Evolutionary conservation across 2,888 invertebrate genomes (phyloP).

Genomic region (Meliscaeva auricollis): DNA sequence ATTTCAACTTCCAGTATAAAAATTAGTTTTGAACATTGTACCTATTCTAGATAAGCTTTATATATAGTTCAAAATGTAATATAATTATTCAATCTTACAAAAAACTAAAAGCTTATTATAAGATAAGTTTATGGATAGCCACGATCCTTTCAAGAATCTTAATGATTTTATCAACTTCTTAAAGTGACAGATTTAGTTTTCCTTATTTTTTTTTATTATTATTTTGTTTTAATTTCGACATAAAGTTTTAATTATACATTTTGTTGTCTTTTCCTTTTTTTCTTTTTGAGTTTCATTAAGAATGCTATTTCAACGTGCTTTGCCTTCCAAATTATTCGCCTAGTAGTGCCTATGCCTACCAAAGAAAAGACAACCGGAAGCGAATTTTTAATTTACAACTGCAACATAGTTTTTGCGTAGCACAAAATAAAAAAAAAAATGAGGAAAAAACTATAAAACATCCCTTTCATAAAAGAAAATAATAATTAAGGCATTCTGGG

Average conservation of each 20-base stretch:
- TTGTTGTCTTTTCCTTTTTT: no score
- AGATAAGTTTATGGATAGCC: no score
- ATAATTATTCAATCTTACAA: no score
- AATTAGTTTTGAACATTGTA: no score
- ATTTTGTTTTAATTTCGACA: background rate
- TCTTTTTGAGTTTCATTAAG: constrained; percentile 49
- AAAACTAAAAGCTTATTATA: no score
- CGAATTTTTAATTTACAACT: constrained; percentile 58
- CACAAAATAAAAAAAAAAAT: background rate
- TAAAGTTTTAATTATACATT: constrained; percentile 40
- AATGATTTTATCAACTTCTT: no score
- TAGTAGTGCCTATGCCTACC: background rate
- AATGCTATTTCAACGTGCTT: constrained; percentile 34
- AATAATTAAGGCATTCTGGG: constrained; percentile 50
- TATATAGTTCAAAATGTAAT: no score
- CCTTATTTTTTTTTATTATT: background rate
- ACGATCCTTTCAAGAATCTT: no score
- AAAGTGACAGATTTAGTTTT: background rate
- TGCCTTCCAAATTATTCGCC: constrained; percentile 40
- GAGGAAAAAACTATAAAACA: constrained; percentile 18
- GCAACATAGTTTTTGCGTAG: constrained; percentile 37
- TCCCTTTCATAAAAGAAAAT: constrained; percentile 50
- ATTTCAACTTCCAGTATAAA: no score
- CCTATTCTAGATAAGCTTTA: no score
- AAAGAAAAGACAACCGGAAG: constrained; percentile 47